Evolutionary conservation across 2,113 vertebrate genomes (phyloP), one percentile per base, ranked within the genome.

Genomic region (Nothobranchius furzeri): DNA sequence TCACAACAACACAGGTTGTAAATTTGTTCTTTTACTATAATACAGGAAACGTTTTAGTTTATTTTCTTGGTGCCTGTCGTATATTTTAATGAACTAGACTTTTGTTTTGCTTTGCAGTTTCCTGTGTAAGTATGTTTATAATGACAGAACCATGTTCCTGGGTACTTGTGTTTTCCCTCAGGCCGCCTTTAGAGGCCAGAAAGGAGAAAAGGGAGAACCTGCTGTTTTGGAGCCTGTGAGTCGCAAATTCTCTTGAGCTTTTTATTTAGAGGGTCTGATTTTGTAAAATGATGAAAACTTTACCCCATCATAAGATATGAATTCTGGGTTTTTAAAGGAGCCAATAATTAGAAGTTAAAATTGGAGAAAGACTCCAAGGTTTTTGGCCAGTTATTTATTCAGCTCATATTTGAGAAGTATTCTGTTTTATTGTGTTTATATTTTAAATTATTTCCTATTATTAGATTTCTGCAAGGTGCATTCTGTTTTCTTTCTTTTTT

Each of bases 201-300:
- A 98, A 82, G 96, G 96, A 86, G 95, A 98, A 69, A 96, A 98
- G 71, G 96, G 96, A 48, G 94, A 96, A 0, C 92, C 96, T 6
- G 96, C 96, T 0, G 93, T 95, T 49, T 56, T 98, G 53, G 96
- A 97, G 72, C 93, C 96, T 71, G 96, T 98, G 85, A 94, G 96
- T 95, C 15, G 2, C 15, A 42, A 1, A 43, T 1, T 54, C 2
- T 48, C 4, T 53, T 40, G n/a, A 30, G 8, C 62, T 13, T 36
- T 12, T 75, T 30, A 30, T 30, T 17, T 13, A 30, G 36, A 20
- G 6, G 10, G 9, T 2, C 2, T 51, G 4, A 8, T 8, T 49
- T 35, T 25, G 15, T 13, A 12, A 12, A 37, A 40, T 42, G 48
- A 11, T 40, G 15, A 17, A 56, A 54, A 13, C 3, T 15, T 57